These are phyloP conservation scores for Spialia ferax DNA, from an alignment of 2,888 invertebrate genomes.

Conservation along the genomic window DNA sequence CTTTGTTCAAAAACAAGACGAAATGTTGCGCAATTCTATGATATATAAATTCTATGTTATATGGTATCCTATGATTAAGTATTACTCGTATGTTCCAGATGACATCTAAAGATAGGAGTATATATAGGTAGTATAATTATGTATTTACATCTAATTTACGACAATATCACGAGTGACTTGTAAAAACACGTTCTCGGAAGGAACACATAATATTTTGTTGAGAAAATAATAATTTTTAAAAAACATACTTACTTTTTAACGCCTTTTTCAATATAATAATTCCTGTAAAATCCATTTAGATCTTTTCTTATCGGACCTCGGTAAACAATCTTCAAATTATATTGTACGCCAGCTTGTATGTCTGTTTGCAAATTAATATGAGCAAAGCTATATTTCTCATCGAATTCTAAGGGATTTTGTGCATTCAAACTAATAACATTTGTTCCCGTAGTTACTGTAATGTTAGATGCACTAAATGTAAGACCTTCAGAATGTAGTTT, in stretches of 20 bases:
- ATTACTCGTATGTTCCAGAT: no score
- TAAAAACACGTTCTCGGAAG: no score
- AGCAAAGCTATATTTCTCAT: slow-evolving; percentile 75
- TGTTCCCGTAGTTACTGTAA: slow-evolving; percentile 57
- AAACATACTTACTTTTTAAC: slow-evolving; percentile 77
- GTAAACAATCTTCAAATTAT: slow-evolving; percentile 83
- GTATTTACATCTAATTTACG: no score
- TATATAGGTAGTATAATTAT: no score
- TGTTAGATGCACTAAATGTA: slow-evolving; percentile 56
- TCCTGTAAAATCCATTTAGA: slow-evolving; percentile 88
- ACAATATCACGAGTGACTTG: no score
- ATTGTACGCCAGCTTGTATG: slow-evolving; percentile 65
- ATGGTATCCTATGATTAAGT: no score
- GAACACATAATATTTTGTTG: not conserved
- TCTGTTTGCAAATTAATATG: slow-evolving; percentile 71
- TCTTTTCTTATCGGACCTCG: slow-evolving; percentile 84
- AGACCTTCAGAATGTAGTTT: slow-evolving; percentile 75
- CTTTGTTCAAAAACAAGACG: not conserved
- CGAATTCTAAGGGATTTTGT: slow-evolving; percentile 62
- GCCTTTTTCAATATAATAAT: slow-evolving; percentile 82
- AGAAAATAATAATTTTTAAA: not conserved
- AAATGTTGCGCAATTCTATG: not conserved
- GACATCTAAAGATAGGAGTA: no score
- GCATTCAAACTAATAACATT: slow-evolving; percentile 51
- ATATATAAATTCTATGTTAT: no score